Base-by-base conservation (phyloP, 2,113 vertebrate species). In the Sciurus niger region DNA sequence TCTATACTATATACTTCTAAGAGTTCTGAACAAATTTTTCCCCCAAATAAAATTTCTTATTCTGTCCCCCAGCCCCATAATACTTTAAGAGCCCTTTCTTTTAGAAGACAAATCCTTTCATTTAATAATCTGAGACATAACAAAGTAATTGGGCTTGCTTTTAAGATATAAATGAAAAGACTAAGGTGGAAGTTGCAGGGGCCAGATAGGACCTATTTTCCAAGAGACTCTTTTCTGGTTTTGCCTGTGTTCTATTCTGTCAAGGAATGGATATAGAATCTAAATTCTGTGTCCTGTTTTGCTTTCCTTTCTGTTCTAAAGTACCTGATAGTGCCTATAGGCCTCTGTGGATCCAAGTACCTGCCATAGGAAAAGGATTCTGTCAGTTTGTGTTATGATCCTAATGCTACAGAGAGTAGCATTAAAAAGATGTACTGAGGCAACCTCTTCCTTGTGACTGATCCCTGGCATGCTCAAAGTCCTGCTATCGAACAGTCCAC, bases 241-340 rank as follows among this genome's bases (percentile, higher is more conserved):
- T 91, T 85, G 74, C 55, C 63, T 77, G 76, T 77, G n/a, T 51
- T 72, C 74, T 74, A 20, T 22, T 89, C 78, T 68, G 4, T 40
- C 43, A 85, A 85, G 14, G 28, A 20, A 12, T 4, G 40, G 22
- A 28, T 55, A n/a, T 2, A 46, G 8, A 92, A 87, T 65, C 55
- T 60, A 14, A 43, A 78, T 30, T 73, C 34, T 28, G 4, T 40
- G 86, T 89, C 55, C 20, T 51, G 1, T 32, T 28, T 58, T 77
- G 16, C 40, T 90, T 92, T 76, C 24, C 67, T 80, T 83, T 88
- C 46, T 85, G 30, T 83, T 58, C 32, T 74, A 13, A 89, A 93
- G 22, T 32, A 32, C 63, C 53, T 67, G 17, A 3, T 67, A 76
- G 32, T 72, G 48, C 68, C 90, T 55, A 16, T 6, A 48, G 84